Conservation (phyloP, 2,888 invertebrate genomes). For the Tiliacea aurago region DNA sequence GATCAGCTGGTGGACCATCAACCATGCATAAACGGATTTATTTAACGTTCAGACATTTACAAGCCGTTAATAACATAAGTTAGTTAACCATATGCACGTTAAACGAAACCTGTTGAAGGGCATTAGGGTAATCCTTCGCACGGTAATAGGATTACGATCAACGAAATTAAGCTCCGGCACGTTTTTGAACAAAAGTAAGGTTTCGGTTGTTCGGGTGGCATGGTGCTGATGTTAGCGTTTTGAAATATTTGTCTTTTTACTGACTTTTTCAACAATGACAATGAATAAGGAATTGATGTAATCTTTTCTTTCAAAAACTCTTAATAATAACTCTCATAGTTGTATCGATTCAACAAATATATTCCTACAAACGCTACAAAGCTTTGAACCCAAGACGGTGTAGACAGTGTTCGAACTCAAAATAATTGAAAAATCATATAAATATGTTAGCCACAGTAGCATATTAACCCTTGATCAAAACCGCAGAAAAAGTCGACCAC, state of each 20-base stretch:
- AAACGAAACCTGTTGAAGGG: conserved; percentile 60
- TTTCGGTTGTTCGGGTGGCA: conserved; percentile 45
- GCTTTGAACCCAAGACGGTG: neutral
- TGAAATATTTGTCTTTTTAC: neutral
- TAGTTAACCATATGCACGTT: conserved; percentile 51
- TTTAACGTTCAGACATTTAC: conserved; percentile 9
- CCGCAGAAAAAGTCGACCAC: conserved; percentile 2
- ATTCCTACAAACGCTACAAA: neutral
- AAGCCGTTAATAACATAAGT: conserved; percentile 54
- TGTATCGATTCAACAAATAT: neutral
- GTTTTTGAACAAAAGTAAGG: conserved; percentile 64
- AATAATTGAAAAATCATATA: neutral
- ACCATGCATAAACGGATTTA: conserved; percentile 33
- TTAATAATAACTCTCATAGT: neutral
- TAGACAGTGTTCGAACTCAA: neutral
- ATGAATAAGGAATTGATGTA: neutral
- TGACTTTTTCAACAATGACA: neutral
- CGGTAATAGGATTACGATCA: conserved; percentile 60
- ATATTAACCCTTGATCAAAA: conserved; percentile 3
- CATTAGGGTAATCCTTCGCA: conserved; percentile 40
- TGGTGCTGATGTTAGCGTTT: conserved; percentile 10
- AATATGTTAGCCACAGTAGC: neutral
- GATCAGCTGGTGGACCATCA: neutral
- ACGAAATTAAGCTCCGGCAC: conserved; percentile 53
- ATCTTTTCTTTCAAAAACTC: neutral